Evolutionary conservation across 2,888 invertebrate species (phyloP).

Genomic region (Tipula confusa): DNA sequence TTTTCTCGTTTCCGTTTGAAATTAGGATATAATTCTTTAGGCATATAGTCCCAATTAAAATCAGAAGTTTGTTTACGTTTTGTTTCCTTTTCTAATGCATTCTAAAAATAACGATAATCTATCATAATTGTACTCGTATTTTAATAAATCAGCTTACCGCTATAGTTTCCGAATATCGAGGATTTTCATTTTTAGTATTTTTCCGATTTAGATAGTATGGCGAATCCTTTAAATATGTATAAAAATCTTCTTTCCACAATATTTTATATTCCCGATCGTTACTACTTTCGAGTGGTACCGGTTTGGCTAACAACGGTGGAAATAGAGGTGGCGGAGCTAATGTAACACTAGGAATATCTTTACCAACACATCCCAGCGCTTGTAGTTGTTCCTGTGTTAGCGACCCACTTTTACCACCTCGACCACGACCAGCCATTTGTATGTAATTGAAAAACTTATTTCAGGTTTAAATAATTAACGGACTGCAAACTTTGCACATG

Average conservation of each 20-base stretch:
- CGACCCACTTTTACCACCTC: conserved; percentile 43
- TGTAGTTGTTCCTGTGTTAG: conserved; percentile 48
- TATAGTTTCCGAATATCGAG: conserved; percentile 40
- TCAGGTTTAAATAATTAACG: too few species aligned
- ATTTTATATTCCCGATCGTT: conserved; percentile 65
- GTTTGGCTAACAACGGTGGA: conserved; percentile 57
- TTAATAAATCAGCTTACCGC: conserved; percentile 37
- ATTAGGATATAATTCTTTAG: conserved; percentile 58
- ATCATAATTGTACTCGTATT: neutral
- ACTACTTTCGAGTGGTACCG: conserved; percentile 53
- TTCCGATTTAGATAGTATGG: conserved; percentile 47
- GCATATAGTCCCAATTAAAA: conserved; percentile 58
- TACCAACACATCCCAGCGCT: conserved; percentile 45
- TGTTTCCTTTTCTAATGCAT: conserved; percentile 39
- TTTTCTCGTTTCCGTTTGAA: conserved; percentile 45
- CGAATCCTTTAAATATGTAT: conserved; percentile 66
- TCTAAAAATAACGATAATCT: conserved; percentile 37
- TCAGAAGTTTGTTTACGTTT: conserved; percentile 44
- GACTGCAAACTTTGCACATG: neutral
- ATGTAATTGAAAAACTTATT: neutral
- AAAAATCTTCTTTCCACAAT: conserved; percentile 67
- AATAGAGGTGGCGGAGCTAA: conserved; percentile 58
- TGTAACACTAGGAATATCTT: conserved; percentile 54
- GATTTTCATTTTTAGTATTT: conserved; percentile 34
- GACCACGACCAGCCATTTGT: conserved; percentile 45